Evolutionary conservation across 2,888 invertebrate genomes (phyloP), one percentile per base, ranked within the genome.

Genomic region (Lithosia quadra): DNA sequence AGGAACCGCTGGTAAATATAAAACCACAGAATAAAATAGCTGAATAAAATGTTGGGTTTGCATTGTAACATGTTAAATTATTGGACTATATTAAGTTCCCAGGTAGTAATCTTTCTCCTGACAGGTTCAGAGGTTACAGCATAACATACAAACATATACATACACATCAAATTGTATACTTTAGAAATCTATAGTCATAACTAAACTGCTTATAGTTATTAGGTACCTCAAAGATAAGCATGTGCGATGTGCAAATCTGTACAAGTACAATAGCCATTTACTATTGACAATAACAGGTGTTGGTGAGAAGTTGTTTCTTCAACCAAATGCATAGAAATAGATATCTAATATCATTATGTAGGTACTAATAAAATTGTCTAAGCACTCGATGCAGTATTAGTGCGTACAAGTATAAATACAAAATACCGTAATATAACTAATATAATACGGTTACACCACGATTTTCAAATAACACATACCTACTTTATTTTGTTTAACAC

Each of bases 391-490:
- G 13, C 39, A 5, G 0, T 18, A 43, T 43, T 7, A 5, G 18
- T 43, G 18, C 43, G 7, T 18, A 15, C 57, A 60, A 63, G 36
- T 57, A 71, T 67, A 70, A 61, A 79, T 76, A 74, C 74, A 57
- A 36, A 53, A 43, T 67, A 74, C 81, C 79, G 76, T 73, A 79
- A 73, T 34, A 70, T 68, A 59, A 75, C 79, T 78, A 81, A 78
- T 74, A 77, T 78, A 81, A 78, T 74, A 77, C 74, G 82, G 78
- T 79, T 76, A 43, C 63, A 76, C 69, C 84, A 86, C 87, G 87
- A 81, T 82, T 81, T 80, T 74, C 73, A 81, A 85, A 86, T 83
- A 84, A 85, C 85, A 82, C 76, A 85, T 84, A 82, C 76, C 69
- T 73, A 81, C 78, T 74, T 56, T 22, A 56, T 24, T 86, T 83